A percentile compares a stretch with the other conserved stretches of the same genome.
Conservation (phyloP, 1,140 invertebrate genomes). For the Latrodectus geometricus region DNA sequence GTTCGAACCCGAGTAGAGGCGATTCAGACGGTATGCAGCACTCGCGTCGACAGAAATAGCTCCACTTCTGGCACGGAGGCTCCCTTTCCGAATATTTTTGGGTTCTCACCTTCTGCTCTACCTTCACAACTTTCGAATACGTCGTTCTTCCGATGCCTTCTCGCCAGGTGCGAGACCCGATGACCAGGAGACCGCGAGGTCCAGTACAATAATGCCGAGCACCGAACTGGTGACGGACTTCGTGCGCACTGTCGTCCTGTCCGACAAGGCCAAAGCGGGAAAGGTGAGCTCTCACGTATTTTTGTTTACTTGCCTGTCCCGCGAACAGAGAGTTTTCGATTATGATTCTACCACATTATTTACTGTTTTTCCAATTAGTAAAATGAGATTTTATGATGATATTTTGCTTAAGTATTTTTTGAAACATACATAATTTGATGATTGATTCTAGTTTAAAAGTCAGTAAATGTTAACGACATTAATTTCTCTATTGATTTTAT, state of each 20-base stretch:
- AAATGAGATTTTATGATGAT: no score
- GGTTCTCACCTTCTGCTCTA: background rate
- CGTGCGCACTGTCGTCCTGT: slow-evolving; percentile 26
- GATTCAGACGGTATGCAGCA: no score
- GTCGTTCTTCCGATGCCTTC: background rate
- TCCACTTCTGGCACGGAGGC: background rate
- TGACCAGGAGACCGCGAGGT: background rate
- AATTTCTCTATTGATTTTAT: no score
- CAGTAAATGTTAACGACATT: no score
- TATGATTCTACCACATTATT: no score
- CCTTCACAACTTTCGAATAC: background rate
- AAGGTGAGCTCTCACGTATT: background rate
- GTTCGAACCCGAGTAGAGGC: no score
- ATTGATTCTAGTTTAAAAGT: no score
- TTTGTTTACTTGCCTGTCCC: background rate
- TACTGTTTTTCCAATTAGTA: no score
- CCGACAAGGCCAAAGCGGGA: background rate
- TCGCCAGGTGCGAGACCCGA: background rate
- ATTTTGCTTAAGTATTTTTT: no score
- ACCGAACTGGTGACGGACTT: slow-evolving; percentile 39
- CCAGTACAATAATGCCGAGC: slow-evolving; percentile 19
- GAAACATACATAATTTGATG: no score
- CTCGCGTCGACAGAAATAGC: background rate
- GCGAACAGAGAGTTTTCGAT: no score
- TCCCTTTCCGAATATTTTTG: background rate